Evolutionary conservation across 2,888 invertebrate species (phyloP).

Genomic region (Macaria liturata): DNA sequence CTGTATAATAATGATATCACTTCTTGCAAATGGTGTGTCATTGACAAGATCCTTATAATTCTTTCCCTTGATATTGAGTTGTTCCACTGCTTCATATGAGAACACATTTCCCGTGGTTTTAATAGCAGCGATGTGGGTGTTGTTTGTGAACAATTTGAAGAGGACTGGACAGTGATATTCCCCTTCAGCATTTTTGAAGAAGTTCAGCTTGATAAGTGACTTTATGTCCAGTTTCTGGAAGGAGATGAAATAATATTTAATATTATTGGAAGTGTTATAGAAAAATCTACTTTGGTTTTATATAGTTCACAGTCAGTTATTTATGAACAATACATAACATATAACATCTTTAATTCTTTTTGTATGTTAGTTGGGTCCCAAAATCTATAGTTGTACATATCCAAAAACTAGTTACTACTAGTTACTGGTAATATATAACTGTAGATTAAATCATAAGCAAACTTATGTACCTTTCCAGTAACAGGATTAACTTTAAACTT

Average conservation of each 20-base stretch:
- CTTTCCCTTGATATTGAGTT: slow-evolving; percentile 96
- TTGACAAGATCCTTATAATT: slow-evolving; percentile 97
- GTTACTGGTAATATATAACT: too few species aligned
- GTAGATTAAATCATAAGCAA: too few species aligned
- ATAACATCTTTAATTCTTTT: too few species aligned
- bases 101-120: slow-evolving; percentile 97
- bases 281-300: too few species aligned
- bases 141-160: slow-evolving; percentile 95
- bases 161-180: slow-evolving; percentile 97
- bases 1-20: slow-evolving; percentile 96
- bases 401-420: too few species aligned
- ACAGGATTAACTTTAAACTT: slow-evolving; percentile 97
- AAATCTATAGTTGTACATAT: too few species aligned
- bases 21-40: slow-evolving; percentile 93
- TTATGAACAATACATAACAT: too few species aligned
- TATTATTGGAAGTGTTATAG: too few species aligned
- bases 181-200: slow-evolving; percentile 92
- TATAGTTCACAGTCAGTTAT: too few species aligned
- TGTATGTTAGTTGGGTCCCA: too few species aligned
- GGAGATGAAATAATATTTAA: slow-evolving; percentile 1
- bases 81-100: slow-evolving; percentile 96
- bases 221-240: slow-evolving; percentile 91
- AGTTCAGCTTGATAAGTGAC: slow-evolving; percentile 91
- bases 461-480: slow-evolving; percentile 88
- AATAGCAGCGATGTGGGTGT: slow-evolving; percentile 96